A percentile compares a stretch with the other conserved stretches of the same genome.
These are phyloP conservation scores for Troglohyphantes excavatus DNA, from an alignment of 2,888 invertebrate genomes.

Conservation along the genomic window DNA sequence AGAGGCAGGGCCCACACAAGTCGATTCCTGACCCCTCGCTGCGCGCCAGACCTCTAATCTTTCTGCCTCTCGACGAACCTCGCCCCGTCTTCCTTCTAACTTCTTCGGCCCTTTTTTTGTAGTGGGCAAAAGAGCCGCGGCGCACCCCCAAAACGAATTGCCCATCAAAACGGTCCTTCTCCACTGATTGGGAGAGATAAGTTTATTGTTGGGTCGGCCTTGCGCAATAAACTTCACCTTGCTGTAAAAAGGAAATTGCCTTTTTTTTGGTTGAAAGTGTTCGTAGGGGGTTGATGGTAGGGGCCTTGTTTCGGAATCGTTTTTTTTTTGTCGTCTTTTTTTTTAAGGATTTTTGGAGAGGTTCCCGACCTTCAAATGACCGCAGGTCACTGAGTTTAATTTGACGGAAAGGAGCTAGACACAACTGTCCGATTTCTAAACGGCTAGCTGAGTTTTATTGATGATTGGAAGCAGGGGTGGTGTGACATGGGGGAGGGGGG, in stretches of 20 bases:
- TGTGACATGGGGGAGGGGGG: no score
- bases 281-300: neutral
- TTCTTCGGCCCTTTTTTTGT: neutral
- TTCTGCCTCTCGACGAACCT: neutral
- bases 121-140: neutral
- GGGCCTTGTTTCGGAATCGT: neutral
- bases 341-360: no score
- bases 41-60: slow-evolving; percentile 21
- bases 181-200: slow-evolving; percentile 25
- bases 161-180: neutral
- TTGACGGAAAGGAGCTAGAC: no score
- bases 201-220: slow-evolving; percentile 1
- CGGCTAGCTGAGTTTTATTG: no score
- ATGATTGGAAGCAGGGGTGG: no score
- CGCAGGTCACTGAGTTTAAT: no score
- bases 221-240: slow-evolving; percentile 9
- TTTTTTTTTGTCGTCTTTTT: neutral
- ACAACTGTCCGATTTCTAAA: no score
- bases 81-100: slow-evolving; percentile 17
- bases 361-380: no score
- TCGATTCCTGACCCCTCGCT: slow-evolving; percentile 37
- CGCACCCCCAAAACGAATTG: slow-evolving; percentile 54
- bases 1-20: slow-evolving; percentile 45
- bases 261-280: neutral
- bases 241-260: neutral